These are phyloP conservation scores for Copidosoma aretas DNA, from an alignment of 2,888 invertebrate genomes.

Conservation along the genomic window DNA sequence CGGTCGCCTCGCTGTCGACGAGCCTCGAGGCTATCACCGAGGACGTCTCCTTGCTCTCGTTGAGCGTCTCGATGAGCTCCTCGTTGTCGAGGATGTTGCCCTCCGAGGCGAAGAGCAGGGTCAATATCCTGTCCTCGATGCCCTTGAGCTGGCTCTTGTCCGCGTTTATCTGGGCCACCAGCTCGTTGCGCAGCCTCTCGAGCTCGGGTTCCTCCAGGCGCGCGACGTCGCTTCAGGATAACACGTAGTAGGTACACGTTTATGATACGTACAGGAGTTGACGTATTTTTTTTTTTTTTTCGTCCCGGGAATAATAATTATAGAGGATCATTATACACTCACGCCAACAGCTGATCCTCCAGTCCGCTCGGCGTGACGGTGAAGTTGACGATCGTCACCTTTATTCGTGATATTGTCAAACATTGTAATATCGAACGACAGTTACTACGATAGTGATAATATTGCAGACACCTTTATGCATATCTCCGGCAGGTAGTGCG, in stretches of 20 bases:
- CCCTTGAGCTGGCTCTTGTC: conserved; percentile 84
- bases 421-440: too few relatives aligned
- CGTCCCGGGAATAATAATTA: neutral
- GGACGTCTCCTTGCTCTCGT: conserved; percentile 90
- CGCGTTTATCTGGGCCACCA: conserved; percentile 83
- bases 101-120: conserved; percentile 80
- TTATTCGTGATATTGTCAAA: too few relatives aligned
- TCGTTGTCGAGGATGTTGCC: conserved; percentile 95
- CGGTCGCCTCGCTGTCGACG: conserved; percentile 85
- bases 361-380: conserved; percentile 88
- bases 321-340: too few relatives aligned
- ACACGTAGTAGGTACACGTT: too few relatives aligned
- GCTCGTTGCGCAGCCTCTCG: conserved; percentile 80
- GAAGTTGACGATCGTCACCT: conserved; percentile 92
- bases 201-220: conserved; percentile 88
- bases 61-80: conserved; percentile 87
- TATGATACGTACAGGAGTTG: too few relatives aligned
- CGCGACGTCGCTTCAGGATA: conserved; percentile 77
- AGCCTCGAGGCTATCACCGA: conserved; percentile 88
- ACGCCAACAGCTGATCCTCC: conserved; percentile 91
- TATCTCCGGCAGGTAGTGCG: conserved; percentile 91
- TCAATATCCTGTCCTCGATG: conserved; percentile 89
- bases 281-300: too few relatives aligned
- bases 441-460: too few relatives aligned
- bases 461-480: conserved; percentile 93